A percentile compares a stretch with the other conserved stretches of the same genome.
phyloP scores from a whole-genome alignment of 2,113 vertebrate genomes.

The Melozone crissalis region DNA sequence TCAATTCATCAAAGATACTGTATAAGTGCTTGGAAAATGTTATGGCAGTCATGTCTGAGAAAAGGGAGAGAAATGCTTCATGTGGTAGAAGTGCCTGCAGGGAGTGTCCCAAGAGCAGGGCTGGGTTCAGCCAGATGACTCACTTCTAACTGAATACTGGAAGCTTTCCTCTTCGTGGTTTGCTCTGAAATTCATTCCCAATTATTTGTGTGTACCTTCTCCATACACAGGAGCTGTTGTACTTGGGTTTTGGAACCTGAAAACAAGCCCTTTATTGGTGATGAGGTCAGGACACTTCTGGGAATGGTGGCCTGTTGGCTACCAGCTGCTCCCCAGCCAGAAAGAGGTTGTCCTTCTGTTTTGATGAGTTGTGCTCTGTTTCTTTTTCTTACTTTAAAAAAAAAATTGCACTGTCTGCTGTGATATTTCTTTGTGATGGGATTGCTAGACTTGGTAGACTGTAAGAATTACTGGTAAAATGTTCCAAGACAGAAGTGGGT shows the following conservation, averaged over 20 bases:
- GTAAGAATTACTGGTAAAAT: not conserved
- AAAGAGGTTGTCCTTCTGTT: not conserved
- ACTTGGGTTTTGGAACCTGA: not conserved
- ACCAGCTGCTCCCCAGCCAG: constrained; percentile 15
- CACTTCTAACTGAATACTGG: not conserved
- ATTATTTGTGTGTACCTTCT: not conserved
- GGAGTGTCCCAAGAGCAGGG: not conserved
- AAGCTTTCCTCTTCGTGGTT: not conserved
- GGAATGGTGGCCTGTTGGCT: not conserved
- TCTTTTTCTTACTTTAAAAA: not conserved
- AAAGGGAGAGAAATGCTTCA: not conserved
- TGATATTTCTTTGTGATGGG: not conserved
- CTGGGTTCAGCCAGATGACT: not conserved
- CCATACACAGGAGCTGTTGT: not conserved
- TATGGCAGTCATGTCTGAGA: not conserved
- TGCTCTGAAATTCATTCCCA: not conserved
- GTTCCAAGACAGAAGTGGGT: not conserved
- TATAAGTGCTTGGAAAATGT: not conserved
- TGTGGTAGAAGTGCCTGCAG: not conserved
- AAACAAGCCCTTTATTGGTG: not conserved
- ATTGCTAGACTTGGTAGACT: not conserved
- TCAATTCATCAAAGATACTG: not conserved
- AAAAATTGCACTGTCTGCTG: not conserved
- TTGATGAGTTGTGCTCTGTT: not conserved
- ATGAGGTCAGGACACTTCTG: not conserved